Evolutionary conservation across 2,113 vertebrate genomes (phyloP).

Genomic region (Poeciliopsis retropinna): DNA sequence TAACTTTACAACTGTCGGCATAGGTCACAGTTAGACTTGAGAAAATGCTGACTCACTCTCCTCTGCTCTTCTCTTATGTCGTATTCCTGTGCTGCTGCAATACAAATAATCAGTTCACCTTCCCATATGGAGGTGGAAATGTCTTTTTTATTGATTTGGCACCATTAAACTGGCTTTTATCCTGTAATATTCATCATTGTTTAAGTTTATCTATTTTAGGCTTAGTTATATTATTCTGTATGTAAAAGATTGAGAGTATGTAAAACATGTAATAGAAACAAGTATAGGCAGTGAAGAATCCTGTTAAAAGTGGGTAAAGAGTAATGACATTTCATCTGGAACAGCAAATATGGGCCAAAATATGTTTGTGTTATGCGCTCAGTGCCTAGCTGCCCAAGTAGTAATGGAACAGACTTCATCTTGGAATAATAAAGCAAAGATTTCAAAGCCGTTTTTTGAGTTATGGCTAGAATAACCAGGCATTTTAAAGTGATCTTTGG

Average conservation of each 20-base stretch:
- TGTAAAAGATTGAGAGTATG: neutral
- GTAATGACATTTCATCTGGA: neutral
- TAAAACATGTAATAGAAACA: neutral
- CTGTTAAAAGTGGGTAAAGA: neutral
- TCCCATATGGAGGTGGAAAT: neutral
- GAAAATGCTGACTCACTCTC: conserved; percentile 48
- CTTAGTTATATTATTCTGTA: neutral
- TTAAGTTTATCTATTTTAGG: neutral
- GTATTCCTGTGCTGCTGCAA: neutral
- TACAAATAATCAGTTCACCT: neutral
- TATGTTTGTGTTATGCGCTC: neutral
- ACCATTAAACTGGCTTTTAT: too few relatives aligned
- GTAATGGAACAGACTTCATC: neutral
- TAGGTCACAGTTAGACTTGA: conserved; percentile 25
- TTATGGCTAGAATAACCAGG: neutral
- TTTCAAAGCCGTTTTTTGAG: too few relatives aligned
- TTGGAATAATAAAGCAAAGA: neutral
- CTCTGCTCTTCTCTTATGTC: neutral
- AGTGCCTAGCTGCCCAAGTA: neutral
- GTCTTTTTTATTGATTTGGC: neutral
- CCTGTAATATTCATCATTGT: neutral
- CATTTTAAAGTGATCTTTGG: neutral
- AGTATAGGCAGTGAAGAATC: neutral
- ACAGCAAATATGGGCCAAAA: neutral
- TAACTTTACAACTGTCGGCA: conserved; percentile 52